These are phyloP conservation scores for Sander vitreus DNA, from an alignment of 2,113 vertebrate species.

Conservation along the genomic window DNA sequence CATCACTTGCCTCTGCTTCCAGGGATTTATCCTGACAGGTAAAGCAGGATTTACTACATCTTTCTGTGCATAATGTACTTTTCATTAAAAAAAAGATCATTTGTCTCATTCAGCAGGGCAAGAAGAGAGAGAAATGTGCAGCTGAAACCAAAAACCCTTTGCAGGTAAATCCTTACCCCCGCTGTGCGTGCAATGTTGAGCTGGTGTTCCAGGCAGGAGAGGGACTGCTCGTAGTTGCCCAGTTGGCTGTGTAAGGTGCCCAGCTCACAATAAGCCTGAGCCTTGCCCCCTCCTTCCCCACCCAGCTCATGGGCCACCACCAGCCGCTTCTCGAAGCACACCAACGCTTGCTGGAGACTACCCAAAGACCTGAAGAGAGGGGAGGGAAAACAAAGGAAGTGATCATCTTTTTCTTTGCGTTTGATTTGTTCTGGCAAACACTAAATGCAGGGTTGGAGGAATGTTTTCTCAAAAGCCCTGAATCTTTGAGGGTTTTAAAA, in stretches of 20 bases:
- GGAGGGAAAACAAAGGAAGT: background rate
- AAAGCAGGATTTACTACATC: slow-evolving; percentile 21
- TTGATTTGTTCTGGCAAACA: background rate
- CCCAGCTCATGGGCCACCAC: slow-evolving; percentile 96
- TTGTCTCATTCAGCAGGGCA: background rate
- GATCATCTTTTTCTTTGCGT: background rate
- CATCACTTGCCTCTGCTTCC: slow-evolving; percentile 92
- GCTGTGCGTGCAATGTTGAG: slow-evolving; percentile 88
- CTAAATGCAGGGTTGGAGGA: background rate
- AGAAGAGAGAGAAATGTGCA: background rate
- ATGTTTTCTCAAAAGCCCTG: too few species aligned
- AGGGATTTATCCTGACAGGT: slow-evolving; percentile 89
- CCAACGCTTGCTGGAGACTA: slow-evolving; percentile 94
- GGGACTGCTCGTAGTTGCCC: slow-evolving; percentile 95
- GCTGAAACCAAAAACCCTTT: background rate
- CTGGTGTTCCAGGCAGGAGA: slow-evolving; percentile 96
- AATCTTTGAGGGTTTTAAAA: too few species aligned
- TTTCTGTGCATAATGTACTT: slow-evolving; percentile 48
- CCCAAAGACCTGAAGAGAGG: slow-evolving; percentile 89
- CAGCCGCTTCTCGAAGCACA: slow-evolving; percentile 97
- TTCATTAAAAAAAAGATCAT: background rate
- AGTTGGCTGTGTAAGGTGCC: slow-evolving; percentile 95
- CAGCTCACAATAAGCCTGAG: slow-evolving; percentile 96
- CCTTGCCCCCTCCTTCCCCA: slow-evolving; percentile 92
- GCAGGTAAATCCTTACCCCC: slow-evolving; percentile 55